These are phyloP conservation scores for Cervus canadensis DNA, from an alignment of 2,113 vertebrate genomes.

Conservation along the genomic window DNA sequence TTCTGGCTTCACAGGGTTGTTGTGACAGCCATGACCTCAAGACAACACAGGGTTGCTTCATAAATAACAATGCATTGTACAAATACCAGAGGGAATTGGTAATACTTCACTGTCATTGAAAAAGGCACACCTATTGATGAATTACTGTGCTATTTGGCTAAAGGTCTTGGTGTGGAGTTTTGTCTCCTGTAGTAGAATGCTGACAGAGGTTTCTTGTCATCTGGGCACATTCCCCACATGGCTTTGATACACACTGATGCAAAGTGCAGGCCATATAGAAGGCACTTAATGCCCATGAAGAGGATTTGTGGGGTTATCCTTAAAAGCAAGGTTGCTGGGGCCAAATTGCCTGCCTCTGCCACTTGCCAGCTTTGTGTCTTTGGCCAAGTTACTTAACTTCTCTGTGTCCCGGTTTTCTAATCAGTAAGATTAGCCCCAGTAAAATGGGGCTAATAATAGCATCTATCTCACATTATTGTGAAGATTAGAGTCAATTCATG, in stretches of 20 bases:
- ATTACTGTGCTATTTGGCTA: neutral
- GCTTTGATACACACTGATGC: neutral
- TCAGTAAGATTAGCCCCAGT: neutral
- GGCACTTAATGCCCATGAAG: neutral
- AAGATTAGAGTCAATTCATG: neutral
- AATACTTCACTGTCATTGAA: neutral
- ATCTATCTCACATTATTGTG: neutral
- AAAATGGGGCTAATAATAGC: neutral
- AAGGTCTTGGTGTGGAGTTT: neutral
- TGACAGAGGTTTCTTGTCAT: neutral
- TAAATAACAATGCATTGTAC: neutral
- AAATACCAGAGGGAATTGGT: neutral
- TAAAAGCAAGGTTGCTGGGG: neutral
- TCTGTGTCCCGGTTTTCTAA: neutral
- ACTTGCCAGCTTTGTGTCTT: neutral
- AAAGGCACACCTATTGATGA: neutral
- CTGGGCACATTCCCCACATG: fast-evolving
- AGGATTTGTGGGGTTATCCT: neutral
- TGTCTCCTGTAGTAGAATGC: neutral
- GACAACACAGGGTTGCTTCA: neutral
- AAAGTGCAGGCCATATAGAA: neutral
- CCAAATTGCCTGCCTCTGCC: neutral
- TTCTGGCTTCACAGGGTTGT: neutral
- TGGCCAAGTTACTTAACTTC: neutral
- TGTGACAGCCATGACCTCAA: neutral